These are phyloP conservation scores for Hormaphis cornu DNA, from an alignment of 1,140 invertebrate species.

Conservation along the genomic window DNA sequence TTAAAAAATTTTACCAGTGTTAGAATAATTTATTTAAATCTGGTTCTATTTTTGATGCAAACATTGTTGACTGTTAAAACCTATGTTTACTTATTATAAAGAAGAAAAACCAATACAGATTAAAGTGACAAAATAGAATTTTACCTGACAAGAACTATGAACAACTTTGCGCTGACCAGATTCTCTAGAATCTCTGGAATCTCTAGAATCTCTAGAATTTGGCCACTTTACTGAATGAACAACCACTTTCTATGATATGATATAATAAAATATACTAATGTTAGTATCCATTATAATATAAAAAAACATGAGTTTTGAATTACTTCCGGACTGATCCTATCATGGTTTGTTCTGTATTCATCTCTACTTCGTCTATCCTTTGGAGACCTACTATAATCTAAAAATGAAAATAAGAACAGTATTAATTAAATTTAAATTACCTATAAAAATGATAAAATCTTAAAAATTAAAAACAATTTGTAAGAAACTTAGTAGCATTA, in stretches of 20 bases:
- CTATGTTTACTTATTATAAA: no score
- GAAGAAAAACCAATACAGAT: not conserved
- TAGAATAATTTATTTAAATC: not conserved
- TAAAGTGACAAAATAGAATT: not conserved
- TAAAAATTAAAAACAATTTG: no score
- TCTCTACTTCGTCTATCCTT: slow-evolving; percentile 71
- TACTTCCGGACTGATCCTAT: slow-evolving; percentile 67
- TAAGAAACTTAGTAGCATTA: no score
- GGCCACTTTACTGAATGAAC: slow-evolving; percentile 27
- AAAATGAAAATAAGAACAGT: slow-evolving; percentile 38
- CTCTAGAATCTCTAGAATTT: slow-evolving; percentile 14
- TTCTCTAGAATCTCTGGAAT: slow-evolving; percentile 26
- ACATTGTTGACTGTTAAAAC: no score
- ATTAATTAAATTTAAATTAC: not conserved
- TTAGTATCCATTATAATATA: not conserved
- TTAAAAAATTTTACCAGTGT: no score
- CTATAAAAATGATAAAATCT: no score
- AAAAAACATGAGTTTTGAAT: slow-evolving; percentile 39
- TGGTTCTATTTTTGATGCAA: not conserved
- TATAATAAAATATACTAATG: not conserved
- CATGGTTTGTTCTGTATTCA: slow-evolving; percentile 71
- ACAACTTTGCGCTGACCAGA: slow-evolving; percentile 27
- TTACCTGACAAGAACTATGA: slow-evolving; percentile 27
- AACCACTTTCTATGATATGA: slow-evolving; percentile 15
- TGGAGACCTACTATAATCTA: slow-evolving; percentile 66